Conservation (phyloP, 2,797 vertebrate genomes). For the Hafferia zeledoni region DNA sequence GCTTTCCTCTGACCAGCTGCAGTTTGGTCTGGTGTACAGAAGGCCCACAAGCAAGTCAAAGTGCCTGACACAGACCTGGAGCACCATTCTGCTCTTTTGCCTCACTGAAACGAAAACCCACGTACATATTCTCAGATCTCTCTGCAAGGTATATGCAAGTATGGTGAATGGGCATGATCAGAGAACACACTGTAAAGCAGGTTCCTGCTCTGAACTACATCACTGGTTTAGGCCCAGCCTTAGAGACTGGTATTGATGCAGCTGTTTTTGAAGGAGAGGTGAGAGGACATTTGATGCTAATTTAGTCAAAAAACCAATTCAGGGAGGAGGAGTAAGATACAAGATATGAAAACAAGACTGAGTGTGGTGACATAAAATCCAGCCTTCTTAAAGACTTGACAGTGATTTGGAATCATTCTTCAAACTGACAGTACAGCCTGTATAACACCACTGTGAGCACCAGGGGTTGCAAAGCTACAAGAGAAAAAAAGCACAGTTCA, state of each 20-base stretch:
- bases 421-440: neutral
- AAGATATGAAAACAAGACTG: neutral
- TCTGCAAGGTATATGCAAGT: neutral
- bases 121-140: fast-evolving
- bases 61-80: neutral
- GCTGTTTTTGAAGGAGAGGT: neutral
- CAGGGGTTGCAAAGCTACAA: neutral
- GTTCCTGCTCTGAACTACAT: neutral
- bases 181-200: neutral
- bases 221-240: neutral
- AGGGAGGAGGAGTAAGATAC: neutral
- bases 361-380: neutral
- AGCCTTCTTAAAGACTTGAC: neutral
- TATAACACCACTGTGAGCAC: neutral
- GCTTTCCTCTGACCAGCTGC: neutral
- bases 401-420: neutral
- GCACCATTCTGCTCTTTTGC: neutral
- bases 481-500: neutral
- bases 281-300: neutral
- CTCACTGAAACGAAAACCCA: neutral
- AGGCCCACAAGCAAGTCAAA: neutral
- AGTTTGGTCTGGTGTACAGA: neutral
- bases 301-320: neutral
- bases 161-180: neutral
- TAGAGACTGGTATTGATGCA: neutral